Base-by-base conservation (phyloP, 2,888 invertebrate species). In the Drosophila aldrichi region DNA sequence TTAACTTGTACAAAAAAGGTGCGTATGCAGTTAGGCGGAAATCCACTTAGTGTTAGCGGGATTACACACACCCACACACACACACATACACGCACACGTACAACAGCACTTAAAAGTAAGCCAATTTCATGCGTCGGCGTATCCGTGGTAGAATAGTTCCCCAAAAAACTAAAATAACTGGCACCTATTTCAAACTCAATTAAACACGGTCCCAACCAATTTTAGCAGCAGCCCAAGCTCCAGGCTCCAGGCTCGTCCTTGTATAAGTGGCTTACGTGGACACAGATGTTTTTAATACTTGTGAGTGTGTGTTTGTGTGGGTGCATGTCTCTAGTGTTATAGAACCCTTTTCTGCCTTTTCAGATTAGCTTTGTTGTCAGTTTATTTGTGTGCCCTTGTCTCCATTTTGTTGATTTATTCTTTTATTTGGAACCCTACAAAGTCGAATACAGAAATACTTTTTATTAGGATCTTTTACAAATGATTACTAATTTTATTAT, bases 111-210 rank as follows among this genome's bases (percentile, higher is more conserved):
- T 74, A 66, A 70, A 84, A 83, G 72, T 89, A 84, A 84, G 87
- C 87, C 83, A 87, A 89, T 84, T 84, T 84, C 73, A 75, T 77
- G 80, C 81, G 80, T 79, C 80, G 80, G 75, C 64, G 71, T 76
- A 46, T 59, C 48, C 65, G 58, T 29, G 38, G 29, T 44, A 56
- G 58, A 61, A 49, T 48, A 51, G 52, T 41, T 46, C 58, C 66
- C 38, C 10, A 40, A 36, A 52, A 22, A 51, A 69, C 18, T 3
- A 18, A 70, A 54, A 68, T 40, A 25, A 70, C 59, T 70, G 80
- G 74, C 88, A 88, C 82, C 89, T 85, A 89, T 89, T 86, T 89
- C 88, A 86, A 89, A 86, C 86, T 86, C 86, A 86, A 86, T 86
- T 86, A 86, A 86, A 85, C 86, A 86, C 82, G 87, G 70, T 10